Evolutionary conservation across 2,797 vertebrate species (phyloP).

Genomic region (Okamejei kenojei): DNA sequence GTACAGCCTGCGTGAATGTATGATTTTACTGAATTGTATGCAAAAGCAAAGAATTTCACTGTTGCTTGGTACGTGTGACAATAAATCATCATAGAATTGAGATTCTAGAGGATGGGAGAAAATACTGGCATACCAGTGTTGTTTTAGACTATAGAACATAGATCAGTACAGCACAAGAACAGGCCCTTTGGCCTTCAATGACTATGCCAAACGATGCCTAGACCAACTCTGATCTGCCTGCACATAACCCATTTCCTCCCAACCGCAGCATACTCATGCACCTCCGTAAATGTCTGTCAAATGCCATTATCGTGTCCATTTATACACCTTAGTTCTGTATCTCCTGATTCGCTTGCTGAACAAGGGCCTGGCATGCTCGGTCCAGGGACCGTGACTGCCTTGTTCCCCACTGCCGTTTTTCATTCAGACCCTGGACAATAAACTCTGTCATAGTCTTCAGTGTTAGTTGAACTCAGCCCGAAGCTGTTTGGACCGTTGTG

Average conservation of each 20-base stretch:
- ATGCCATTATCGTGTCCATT: neutral
- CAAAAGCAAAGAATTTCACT: too few relatives aligned
- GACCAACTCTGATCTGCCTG: too few relatives aligned
- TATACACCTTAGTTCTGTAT: neutral
- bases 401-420: neutral
- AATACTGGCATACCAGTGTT: neutral
- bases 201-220: too few relatives aligned
- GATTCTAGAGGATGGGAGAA: neutral
- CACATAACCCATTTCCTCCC: too few relatives aligned
- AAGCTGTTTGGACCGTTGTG: neutral
- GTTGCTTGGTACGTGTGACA: too few relatives aligned
- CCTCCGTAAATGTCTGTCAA: too few relatives aligned
- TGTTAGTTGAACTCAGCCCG: neutral
- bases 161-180: too few relatives aligned
- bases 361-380: neutral
- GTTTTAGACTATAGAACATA: too few relatives aligned
- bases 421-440: neutral
- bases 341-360: neutral
- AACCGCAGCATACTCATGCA: too few relatives aligned
- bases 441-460: neutral
- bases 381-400: neutral
- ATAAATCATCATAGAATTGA: neutral
- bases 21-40: too few relatives aligned
- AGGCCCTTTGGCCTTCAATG: too few relatives aligned
- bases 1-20: too few relatives aligned